Evolutionary conservation across 2,797 vertebrate genomes (phyloP), one percentile per base, ranked within the genome.

Genomic region (Cichlasoma orientale): DNA sequence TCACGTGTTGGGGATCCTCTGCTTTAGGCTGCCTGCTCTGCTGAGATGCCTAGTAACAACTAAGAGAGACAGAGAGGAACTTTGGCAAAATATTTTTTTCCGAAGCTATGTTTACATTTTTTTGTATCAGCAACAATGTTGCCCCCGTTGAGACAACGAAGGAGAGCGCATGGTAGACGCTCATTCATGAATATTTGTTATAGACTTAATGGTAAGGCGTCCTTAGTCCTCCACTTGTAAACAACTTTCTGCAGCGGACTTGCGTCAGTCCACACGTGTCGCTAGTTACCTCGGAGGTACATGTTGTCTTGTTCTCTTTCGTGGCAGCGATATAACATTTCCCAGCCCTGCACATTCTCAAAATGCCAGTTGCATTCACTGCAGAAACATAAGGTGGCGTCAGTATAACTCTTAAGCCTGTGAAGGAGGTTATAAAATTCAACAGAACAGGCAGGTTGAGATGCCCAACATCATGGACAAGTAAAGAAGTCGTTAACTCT

Each of bases 1-100:
- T 92, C 90, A 92, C 87, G 87, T 91, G 90, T 86, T 86, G 89
- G 91, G 88, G 88, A 88, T 92, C 79, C 93, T 92, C 85, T 86
- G 83, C 80, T 89, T 75, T 50, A 75, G 77, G 74, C 89, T 83
- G 86, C 80, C 78, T 84, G 76, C 79, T 86, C 85, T 86, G 72
- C 85, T 82, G 73, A 79, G 79, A 86, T 89, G 88, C 87, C 85
- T 91, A 87, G 90, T 90, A 92, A 92, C 92, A 92, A 82, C 78
- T 81, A 8, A 11, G 29, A 80, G 75, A 69, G 56, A 33, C 1
- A 36, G 16, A 53, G 44, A 21, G 54, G 41, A 66, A 74, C 56
- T 87, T 89, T 44, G 47, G 16, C 18, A 6, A 33, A 73, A 73
- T 2, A 16, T 18, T 9, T 63, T 63, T 63, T 53, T 0, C 0